Evolutionary conservation across 2,797 vertebrate species (phyloP), one percentile per base, ranked within the genome.

Genomic region (Parambassis ranga): DNA sequence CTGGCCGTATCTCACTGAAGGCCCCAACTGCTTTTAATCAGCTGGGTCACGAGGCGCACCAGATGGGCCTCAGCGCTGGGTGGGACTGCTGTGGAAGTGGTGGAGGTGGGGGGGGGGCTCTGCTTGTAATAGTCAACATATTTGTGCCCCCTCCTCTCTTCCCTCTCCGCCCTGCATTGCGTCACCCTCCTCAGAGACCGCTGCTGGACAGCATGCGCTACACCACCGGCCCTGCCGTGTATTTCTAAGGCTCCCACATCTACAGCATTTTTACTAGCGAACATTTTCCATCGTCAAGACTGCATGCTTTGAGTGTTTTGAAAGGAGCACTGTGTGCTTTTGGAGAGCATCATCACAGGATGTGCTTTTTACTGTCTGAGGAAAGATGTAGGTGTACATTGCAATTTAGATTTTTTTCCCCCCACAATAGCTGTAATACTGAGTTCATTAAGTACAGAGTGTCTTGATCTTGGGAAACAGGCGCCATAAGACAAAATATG

Each of bases 11-110:
- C 88, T 91, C 90, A 90, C 87, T 26, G 66, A 84, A 66, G 75
- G 88, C 77, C 80, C 83, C 87, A 85, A 92, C 89, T 90, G 89
- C 86, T 90, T 92, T 90, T 89, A 90, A 92, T 92, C 90, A 91
- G 87, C n/a, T 46, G 81, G 90, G 90, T 92, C 91, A 92, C 86
- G 84, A 84, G 89, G 89, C 86, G 31, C 83, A 86, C 88, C 91
- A 92, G 90, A 91, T 92, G 92, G 87, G 85, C 89, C 88, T 89
- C 83, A 81, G 82, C 23, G 58, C 81, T 88, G 88, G 89, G 90
- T 88, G 91, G 89, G 90, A 86, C 90, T 68, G 81, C 72, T 27
- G 48, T 1, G 57, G 83, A 82, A 65, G 58, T 59, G 80, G 65
- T 58, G 49, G 51, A 32, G 71, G 68, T 28, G 48, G 68, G 57